A percentile compares a stretch with the other conserved stretches of the same genome.
phyloP scores from a whole-genome alignment of 2,888 invertebrate genomes.

The Pristionchus mayeri region DNA sequence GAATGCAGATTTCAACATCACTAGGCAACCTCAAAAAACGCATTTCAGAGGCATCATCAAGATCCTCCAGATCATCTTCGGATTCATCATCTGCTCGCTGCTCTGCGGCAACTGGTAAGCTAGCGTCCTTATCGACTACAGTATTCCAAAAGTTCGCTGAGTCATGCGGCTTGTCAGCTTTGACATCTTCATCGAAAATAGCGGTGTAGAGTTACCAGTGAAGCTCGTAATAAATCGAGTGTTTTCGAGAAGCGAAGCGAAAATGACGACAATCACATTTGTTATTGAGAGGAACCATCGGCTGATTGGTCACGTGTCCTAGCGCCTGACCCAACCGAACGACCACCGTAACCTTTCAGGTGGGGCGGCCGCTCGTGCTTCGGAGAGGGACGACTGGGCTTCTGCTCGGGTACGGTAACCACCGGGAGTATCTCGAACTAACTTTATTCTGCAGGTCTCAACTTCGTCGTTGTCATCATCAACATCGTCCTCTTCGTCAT shows the following conservation, averaged over 20 bases:
- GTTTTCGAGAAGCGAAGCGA: not conserved
- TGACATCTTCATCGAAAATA: not conserved
- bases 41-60: constrained; percentile 45
- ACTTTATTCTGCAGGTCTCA: constrained; percentile 54
- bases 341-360: constrained; percentile 57
- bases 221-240: not conserved
- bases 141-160: not conserved
- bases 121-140: not conserved
- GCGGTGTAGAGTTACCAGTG: not conserved
- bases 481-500: constrained; percentile 68
- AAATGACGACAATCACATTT: not conserved
- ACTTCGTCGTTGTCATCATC: constrained; percentile 66
- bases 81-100: constrained; percentile 73
- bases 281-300: not conserved
- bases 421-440: not conserved
- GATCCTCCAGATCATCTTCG: constrained; percentile 64
- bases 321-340: not conserved
- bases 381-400: constrained; percentile 70
- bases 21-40: not conserved
- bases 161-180: not conserved
- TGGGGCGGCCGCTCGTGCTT: constrained; percentile 70
- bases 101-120: constrained; percentile 67
- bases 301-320: not conserved
- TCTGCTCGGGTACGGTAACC: constrained; percentile 53
- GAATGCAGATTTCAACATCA: not conserved